phyloP scores from a whole-genome alignment of 2,888 invertebrate species.

The Loripinus fragilis region DNA sequence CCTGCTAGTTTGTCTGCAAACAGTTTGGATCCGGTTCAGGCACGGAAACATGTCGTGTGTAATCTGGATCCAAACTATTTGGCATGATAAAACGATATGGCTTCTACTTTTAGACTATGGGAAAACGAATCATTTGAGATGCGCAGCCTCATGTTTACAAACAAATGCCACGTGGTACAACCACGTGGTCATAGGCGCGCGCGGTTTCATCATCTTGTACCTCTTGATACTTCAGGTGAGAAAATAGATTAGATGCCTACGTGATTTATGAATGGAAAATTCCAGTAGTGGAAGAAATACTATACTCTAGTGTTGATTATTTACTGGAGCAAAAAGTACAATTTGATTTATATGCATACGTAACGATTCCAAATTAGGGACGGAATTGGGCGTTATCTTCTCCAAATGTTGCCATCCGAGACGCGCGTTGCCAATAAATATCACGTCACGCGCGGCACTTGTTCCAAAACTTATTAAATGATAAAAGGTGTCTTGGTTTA shows the following conservation, averaged over 20 bases:
- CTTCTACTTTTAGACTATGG: no score
- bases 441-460: neutral
- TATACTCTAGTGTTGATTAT: neutral
- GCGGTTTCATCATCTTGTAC: slow-evolving; percentile 3
- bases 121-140: no score
- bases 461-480: neutral
- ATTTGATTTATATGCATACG: neutral
- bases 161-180: slow-evolving; percentile 31
- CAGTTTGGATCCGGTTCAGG: no score
- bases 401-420: slow-evolving; percentile 5
- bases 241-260: slow-evolving; percentile 1
- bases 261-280: slow-evolving; percentile 15
- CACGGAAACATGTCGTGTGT: no score
- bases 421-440: neutral
- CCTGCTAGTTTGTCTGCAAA: no score
- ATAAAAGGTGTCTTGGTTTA: neutral
- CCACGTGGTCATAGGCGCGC: slow-evolving; percentile 12
- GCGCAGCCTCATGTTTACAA: slow-evolving; percentile 33
- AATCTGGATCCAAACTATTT: no score
- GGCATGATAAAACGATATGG: no score
- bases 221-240: neutral
- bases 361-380: neutral
- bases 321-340: neutral
- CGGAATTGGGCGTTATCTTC: neutral
- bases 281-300: neutral